Conservation (phyloP, 2,797 vertebrate species). For the Ispidina picta region DNA sequence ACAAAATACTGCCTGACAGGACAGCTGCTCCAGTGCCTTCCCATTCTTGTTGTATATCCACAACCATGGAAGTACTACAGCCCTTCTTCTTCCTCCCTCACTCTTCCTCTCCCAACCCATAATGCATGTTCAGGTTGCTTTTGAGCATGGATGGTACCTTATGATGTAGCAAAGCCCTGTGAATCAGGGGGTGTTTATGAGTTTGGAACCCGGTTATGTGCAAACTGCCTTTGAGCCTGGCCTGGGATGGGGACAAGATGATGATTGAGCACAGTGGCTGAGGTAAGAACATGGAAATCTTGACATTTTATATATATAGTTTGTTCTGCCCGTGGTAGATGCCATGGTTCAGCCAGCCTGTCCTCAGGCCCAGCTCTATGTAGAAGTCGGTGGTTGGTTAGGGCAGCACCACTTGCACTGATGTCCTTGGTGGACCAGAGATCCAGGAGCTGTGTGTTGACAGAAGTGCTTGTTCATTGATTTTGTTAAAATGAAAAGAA, state of each 20-base stretch:
- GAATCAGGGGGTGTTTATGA: background rate
- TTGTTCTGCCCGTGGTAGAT: background rate
- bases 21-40: background rate
- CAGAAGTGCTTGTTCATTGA: background rate
- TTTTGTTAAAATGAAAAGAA: conserved; percentile 7
- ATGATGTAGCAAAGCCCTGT: background rate
- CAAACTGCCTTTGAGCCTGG: background rate
- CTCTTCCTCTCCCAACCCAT: background rate
- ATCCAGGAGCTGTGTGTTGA: background rate
- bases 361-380: background rate
- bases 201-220: background rate
- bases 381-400: background rate
- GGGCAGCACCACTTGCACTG: background rate
- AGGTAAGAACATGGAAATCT: background rate
- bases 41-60: background rate
- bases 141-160: background rate
- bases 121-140: background rate
- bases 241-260: background rate
- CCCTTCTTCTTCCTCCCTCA: rapidly evolving
- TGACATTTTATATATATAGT: background rate
- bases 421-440: background rate
- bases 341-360: background rate
- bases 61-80: background rate
- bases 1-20: conserved; percentile 12
- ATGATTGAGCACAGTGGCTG: rapidly evolving